Conservation (phyloP, 2,113 vertebrate genomes). For the cat (Felis catus) region DNA sequence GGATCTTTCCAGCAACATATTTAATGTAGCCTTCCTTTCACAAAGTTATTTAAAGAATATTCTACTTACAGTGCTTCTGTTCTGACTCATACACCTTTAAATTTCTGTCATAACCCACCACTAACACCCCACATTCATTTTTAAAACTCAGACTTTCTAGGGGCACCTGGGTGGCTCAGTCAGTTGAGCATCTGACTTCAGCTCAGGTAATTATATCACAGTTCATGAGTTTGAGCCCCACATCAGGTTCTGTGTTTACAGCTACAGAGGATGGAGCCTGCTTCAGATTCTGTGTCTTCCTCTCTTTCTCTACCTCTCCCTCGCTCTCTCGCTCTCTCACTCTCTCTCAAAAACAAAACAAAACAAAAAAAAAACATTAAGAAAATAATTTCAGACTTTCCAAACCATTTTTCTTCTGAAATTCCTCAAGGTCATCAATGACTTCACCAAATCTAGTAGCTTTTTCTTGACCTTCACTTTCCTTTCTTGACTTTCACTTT, state of each 20-base stretch:
- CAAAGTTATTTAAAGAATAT: neutral
- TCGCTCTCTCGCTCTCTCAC: too few relatives aligned
- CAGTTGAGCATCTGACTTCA: too few relatives aligned
- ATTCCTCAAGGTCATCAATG: neutral
- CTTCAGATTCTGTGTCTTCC: too few relatives aligned
- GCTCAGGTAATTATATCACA: too few relatives aligned
- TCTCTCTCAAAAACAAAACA: too few relatives aligned
- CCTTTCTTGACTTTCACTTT: neutral
- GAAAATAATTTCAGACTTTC: neutral
- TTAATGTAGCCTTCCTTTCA: neutral
- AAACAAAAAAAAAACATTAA: neutral
- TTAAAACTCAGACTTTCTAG: neutral
- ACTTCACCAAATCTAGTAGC: neutral
- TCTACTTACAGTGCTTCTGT: neutral
- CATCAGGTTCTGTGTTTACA: too few relatives aligned
- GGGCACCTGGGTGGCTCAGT: too few relatives aligned
- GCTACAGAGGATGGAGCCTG: too few relatives aligned
- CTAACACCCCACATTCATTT: neutral
- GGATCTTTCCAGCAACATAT: neutral
- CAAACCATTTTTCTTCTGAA: neutral
- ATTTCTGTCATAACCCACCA: neutral
- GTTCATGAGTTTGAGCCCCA: too few relatives aligned
- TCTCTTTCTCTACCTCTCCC: too few relatives aligned
- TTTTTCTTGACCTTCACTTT: neutral
- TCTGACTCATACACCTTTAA: neutral